Percentiles rank a stretch among this genome's conserved stretches.
phyloP scores from a whole-genome alignment of 2,888 invertebrate species.

The Phoronis australis region DNA sequence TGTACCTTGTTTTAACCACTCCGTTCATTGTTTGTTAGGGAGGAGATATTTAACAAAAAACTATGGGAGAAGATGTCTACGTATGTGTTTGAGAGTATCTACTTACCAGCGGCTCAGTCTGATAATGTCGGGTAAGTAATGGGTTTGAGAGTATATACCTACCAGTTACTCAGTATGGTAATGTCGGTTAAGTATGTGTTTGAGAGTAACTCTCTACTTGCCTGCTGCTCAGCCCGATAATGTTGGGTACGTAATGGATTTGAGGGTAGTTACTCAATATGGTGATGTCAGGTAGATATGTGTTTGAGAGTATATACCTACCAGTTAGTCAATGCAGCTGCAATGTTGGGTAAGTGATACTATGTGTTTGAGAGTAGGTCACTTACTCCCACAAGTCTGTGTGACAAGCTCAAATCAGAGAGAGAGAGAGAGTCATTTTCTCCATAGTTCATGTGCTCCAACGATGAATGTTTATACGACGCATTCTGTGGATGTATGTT shows the following conservation, averaged over 20 bases:
- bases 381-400: too few relatives aligned
- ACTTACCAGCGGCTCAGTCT: constrained; percentile 85
- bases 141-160: constrained; percentile 4
- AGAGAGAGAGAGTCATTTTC: too few relatives aligned
- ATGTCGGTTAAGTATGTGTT: not conserved
- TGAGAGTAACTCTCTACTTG: too few relatives aligned
- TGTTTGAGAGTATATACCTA: constrained; percentile 4
- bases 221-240: too few relatives aligned
- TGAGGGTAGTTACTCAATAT: constrained; percentile 80
- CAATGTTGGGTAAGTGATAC: not conserved
- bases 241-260: too few relatives aligned
- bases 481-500: too few relatives aligned
- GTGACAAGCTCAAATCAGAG: too few relatives aligned
- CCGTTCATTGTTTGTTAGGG: too few relatives aligned
- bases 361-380: too few relatives aligned
- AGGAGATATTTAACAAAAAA: constrained; percentile 70
- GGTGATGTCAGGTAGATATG: constrained; percentile 56
- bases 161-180: not conserved
- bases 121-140: constrained; percentile 55
- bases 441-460: too few relatives aligned
- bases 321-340: not conserved
- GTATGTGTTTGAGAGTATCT: constrained; percentile 82
- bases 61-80: constrained; percentile 53
- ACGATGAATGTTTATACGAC: too few relatives aligned
- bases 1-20: too few relatives aligned